Evolutionary conservation across 2,888 invertebrate genomes (phyloP), one percentile per base, ranked within the genome.

Genomic region (Ochlodes sylvanus): DNA sequence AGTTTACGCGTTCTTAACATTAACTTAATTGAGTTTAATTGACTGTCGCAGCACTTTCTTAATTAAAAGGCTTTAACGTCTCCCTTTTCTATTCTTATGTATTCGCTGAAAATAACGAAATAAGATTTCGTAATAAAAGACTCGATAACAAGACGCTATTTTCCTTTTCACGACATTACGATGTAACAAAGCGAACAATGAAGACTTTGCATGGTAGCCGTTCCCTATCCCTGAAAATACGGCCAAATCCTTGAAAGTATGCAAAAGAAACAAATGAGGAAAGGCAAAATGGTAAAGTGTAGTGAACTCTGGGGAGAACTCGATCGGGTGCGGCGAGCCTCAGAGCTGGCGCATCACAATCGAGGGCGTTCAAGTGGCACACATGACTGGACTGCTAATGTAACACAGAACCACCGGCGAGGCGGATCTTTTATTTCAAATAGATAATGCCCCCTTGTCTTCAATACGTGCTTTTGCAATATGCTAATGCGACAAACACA

Each of bases 371-470:
- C 82, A 82, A 87, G 86, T 85, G 83, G 83, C 77, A 66, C 68
- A 77, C 83, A 82, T 82, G 87, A 80, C 79, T 81, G 78, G 86
- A 81, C 81, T 86, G 79, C 82, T 87, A 84, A 89, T 87, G 83
- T 79, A 80, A 78, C 82, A 47, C 61, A 67, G 61, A 54, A 41
- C 77, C 69, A 82, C 75, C 76, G 73, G 78, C 80, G 76, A 79
- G 81, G 84, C 79, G 78, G 81, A 83, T 79, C 77, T 80, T 76
- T 72, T 63, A 52, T 63, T 63, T 55, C 42, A 66, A 70, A 62
- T 66, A 69, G 62, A 65, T 68, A 68, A 68, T 68, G 62, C 68
- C 68, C 68, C 50, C 62, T 62, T 62, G 68, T 68, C 67, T 67
- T 68, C 68, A 62, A 68, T 68, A 68, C 62, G 68, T 68, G 67